These are phyloP conservation scores for Eurypyga helias DNA, from an alignment of 2,113 vertebrate genomes.

Conservation along the genomic window DNA sequence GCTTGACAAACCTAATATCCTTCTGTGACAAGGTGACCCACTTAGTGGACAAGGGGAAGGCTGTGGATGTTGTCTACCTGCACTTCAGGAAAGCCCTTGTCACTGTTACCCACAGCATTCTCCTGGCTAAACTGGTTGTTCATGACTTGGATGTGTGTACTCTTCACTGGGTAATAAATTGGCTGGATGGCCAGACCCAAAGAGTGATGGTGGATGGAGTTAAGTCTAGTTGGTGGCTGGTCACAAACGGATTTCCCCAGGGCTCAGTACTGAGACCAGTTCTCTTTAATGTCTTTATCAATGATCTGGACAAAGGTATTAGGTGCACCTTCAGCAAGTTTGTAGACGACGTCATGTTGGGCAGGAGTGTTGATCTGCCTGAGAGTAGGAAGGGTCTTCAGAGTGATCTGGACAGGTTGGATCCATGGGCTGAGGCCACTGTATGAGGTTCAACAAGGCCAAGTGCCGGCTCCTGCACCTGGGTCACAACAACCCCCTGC, in stretches of 20 bases:
- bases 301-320: background rate
- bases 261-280: background rate
- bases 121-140: background rate
- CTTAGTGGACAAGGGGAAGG: no score
- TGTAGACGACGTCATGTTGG: background rate
- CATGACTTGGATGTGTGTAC: background rate
- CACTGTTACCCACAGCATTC: background rate
- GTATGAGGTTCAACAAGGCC: background rate
- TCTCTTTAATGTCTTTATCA: background rate
- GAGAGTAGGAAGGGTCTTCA: background rate
- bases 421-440: rapidly evolving
- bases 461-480: background rate
- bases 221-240: background rate
- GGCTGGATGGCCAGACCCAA: background rate
- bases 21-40: no score
- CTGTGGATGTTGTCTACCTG: no score
- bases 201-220: background rate
- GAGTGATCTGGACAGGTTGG: background rate
- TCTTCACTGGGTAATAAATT: background rate
- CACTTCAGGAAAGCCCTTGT: no score
- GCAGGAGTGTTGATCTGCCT: background rate
- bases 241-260: background rate
- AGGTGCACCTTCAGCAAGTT: background rate
- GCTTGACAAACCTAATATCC: no score
- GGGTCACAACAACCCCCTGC: background rate